Evolutionary conservation across 2,797 vertebrate genomes (phyloP), one percentile per base, ranked within the genome.

Genomic region (Urophycis tenuis): DNA sequence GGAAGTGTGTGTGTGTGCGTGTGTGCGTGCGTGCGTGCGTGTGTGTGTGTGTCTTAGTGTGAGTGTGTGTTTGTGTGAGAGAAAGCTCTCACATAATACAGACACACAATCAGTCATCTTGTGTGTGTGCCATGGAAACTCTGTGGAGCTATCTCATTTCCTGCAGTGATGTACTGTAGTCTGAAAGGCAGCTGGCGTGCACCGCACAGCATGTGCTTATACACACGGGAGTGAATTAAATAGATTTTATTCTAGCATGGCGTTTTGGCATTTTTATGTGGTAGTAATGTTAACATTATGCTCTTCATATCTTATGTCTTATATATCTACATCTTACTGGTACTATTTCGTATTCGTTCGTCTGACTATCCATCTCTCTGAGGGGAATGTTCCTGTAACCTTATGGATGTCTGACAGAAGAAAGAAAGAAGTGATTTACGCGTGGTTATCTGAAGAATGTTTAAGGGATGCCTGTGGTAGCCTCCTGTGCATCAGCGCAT

Each of bases 151-250:
- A 53, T n/a, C 53, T n/a, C 53, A 25, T 60, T 60, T 60, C 53
- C 53, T n/a, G 53, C 53, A 60, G 53, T 22, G 53, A n/a, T 60
- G 53, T n/a, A 60, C 53, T 60, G 53, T 60, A 60, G 53, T 60
- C 53, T 60, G 53, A 7, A 22, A 53, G n/a, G 49, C 49, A 60
- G 53, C 53, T n/a, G 53, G 53, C 22, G 25, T 60, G 19, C 25
- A 3, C 39, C 14, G 3, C 39, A 14, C 39, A 25, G 22, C 53
- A n/a, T 25, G 53, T 60, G 53, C 53, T 25, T 25, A 60, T 9
- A n/a, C 22, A 60, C 53, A 22, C 22, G 22, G 22, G 22, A 60
- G 53, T n/a, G 53, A 60, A 60, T 19, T 60, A 60, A 9, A 60
- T 60, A 25, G 22, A 60, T 60, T 60, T n/a, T 60, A 60, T 60